Evolutionary conservation across 2,113 vertebrate species (phyloP).

Genomic region (Hemiprocne comata): DNA sequence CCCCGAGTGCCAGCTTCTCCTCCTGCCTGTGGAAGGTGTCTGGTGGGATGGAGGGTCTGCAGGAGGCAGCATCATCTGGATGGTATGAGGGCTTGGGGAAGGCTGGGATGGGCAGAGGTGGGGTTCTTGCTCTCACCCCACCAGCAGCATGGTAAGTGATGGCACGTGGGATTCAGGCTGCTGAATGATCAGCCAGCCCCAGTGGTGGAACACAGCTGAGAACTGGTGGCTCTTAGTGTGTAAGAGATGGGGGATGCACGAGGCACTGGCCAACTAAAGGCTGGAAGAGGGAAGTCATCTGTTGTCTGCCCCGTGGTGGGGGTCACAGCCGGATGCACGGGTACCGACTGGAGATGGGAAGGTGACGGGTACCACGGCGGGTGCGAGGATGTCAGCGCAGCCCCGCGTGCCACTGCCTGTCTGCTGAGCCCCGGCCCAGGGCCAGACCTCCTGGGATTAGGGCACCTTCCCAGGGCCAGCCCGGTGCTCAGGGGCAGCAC

Average conservation of each 20-base stretch:
- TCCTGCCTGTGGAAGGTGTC: neutral
- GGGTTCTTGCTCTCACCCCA: neutral
- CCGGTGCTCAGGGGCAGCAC: fast-evolving
- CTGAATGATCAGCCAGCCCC: neutral
- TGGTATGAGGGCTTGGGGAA: neutral
- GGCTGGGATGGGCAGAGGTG: neutral
- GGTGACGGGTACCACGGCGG: neutral
- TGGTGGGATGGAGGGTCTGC: neutral
- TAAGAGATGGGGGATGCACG: neutral
- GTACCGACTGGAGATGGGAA: fast-evolving
- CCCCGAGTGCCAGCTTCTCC: neutral
- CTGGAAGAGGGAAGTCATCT: neutral
- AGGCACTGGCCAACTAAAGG: neutral
- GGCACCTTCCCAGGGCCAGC: neutral
- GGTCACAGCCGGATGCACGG: fast-evolving
- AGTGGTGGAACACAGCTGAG: neutral
- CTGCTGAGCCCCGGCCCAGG: neutral
- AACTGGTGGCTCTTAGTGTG: neutral
- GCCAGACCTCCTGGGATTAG: neutral
- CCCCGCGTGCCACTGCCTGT: neutral
- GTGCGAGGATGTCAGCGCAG: neutral
- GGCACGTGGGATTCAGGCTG: neutral
- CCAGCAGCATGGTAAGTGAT: neutral
- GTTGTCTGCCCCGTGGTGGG: fast-evolving
- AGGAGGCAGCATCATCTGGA: neutral